Conservation (phyloP, 2,113 vertebrate species). For the Gadus macrocephalus region DNA sequence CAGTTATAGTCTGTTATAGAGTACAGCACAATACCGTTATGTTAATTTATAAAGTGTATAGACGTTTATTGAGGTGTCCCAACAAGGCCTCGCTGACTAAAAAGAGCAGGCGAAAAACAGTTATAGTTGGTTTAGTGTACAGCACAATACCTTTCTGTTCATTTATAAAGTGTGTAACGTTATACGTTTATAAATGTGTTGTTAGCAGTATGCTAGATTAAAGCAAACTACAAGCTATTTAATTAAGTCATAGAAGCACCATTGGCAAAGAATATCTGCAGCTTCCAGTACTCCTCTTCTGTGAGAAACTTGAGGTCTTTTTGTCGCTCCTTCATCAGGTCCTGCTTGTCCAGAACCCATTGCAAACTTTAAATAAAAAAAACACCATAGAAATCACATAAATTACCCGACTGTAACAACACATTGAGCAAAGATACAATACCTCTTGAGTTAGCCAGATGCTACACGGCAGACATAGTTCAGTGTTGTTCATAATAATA, state of each 20-base stretch:
- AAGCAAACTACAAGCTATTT: no score
- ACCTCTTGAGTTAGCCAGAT: no score
- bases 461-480: no score
- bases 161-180: background rate
- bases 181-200: background rate
- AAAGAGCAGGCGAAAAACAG: conserved; percentile 6
- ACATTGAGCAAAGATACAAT: no score
- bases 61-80: conserved; percentile 77
- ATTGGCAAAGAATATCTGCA: conserved; percentile 99
- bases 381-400: background rate
- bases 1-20: background rate
- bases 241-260: conserved; percentile 69
- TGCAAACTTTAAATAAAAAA: conserved; percentile 77
- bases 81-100: conserved; percentile 97
- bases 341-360: conserved; percentile 99
- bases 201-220: no score
- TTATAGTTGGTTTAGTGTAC: background rate
- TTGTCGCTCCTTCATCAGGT: conserved; percentile 95
- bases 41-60: background rate
- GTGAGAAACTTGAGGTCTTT: conserved; percentile 96
- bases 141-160: background rate
- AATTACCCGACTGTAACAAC: no score
- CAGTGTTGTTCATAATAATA: no score
- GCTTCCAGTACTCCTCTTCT: conserved; percentile 98
- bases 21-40: background rate